Evolutionary conservation across 2,113 vertebrate species (phyloP), one percentile per base, ranked within the genome.

Genomic region (Mirza zaza): DNA sequence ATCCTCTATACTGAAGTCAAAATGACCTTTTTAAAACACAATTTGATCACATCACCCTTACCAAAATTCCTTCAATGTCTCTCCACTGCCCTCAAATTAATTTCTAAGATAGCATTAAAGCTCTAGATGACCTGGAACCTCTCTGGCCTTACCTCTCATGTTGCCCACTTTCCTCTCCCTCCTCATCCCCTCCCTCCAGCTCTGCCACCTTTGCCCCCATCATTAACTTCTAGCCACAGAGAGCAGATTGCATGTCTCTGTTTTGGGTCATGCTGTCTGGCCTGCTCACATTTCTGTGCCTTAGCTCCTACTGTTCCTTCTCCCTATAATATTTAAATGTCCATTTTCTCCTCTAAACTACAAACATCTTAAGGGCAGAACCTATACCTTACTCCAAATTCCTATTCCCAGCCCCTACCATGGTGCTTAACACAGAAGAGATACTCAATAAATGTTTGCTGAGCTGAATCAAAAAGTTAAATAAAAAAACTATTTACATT

Each of bases 361-460:
- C 42, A 87, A 95, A 77, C n/a, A 57, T 36, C 59, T 42, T 82
- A 27, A 94, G 73, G 68, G 27, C 27, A 95, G 68, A 89, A 87
- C 8, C 42, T 45, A 21, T 45, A 59, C 13, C 68, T 70, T 52
- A 93, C 34, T 91, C 79, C 65, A 75, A 65, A 34, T 89, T 79
- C 39, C 39, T 36, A 67, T 2, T 55, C 34, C 55, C 45, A 63
- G 59, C 10, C 63, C 48, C 21, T 13, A 59, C 32, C 25, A 73
- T 14, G 85, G 20, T 55, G 36, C 34, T 63, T 93, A 73, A 42
- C 52, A 77, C 13, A 91, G 39, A 94, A 57, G 45, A 81, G 45
- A 86, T 13, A 93, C 36, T 76, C 57, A 79, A 76, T 84, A 93
- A 88, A 73, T 90, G n/a, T 94, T 91, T 86, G 55, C 67, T 70